A percentile compares a stretch with the other conserved stretches of the same genome.
Evolutionary conservation across 1,140 invertebrate species (phyloP).

Genomic region (Philopotamus ludificatus): DNA sequence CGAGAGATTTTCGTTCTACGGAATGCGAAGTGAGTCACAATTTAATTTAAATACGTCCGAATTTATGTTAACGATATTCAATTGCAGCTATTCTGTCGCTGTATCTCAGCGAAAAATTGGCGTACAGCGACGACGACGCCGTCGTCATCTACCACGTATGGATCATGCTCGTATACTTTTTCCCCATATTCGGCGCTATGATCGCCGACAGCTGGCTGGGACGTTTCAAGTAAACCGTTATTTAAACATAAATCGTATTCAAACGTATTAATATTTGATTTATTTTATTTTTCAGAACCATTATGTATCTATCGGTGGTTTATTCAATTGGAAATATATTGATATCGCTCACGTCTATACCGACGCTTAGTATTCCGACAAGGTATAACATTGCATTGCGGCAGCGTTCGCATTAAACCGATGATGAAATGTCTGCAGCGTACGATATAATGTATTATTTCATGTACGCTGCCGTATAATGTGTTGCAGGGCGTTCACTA

Average conservation of each 20-base stretch:
- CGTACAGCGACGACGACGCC: conserved; percentile 63
- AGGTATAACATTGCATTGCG: background rate
- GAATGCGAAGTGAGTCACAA: conserved; percentile 82
- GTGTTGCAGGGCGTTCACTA: conserved; percentile 59
- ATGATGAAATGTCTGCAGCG: no score
- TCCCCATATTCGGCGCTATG: conserved; percentile 81
- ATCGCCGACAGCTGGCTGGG: conserved; percentile 80
- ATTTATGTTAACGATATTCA: conserved; percentile 3
- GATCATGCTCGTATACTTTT: conserved; percentile 78
- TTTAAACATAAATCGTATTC: background rate
- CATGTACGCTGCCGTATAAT: background rate
- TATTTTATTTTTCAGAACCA: conserved; percentile 69
- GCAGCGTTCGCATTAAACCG: background rate
- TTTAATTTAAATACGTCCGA: background rate
- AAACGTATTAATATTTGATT: background rate
- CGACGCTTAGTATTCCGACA: conserved; percentile 43
- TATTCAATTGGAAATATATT: conserved; percentile 84
- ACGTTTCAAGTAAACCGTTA: conserved; percentile 62
- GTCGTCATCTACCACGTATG: conserved; percentile 80
- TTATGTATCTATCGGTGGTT: conserved; percentile 83
- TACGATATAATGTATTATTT: background rate
- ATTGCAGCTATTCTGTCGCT: conserved; percentile 73
- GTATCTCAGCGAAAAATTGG: conserved; percentile 70
- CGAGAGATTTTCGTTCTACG: conserved; percentile 94
- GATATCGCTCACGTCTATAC: conserved; percentile 70